Base-by-base conservation (phyloP, 2,888 invertebrate species). In the Conomelus anceps region DNA sequence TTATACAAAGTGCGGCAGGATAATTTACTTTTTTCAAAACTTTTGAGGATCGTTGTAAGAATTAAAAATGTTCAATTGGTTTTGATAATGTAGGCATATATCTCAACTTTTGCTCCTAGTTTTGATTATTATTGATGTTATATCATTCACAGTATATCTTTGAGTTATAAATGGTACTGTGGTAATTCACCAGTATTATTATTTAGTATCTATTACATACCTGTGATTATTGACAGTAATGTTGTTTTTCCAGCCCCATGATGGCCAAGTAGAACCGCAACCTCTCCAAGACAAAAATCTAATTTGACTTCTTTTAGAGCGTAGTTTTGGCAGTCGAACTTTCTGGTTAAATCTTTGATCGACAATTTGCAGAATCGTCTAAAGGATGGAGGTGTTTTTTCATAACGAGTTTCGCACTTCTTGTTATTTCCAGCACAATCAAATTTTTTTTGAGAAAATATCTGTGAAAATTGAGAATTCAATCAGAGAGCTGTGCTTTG, bases 191-290 rank as follows among this genome's bases (percentile, higher is more conserved):
- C n/a, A n/a, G n/a, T n/a, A n/a, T n/a, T n/a, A n/a, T n/a, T n/a
- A n/a, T 96, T 95, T 22, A 96, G 96, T 0, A 96, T 96, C 7
- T 94, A n/a, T n/a, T n/a, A n/a, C 94, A 93, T 93, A 94, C 95
- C 95, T 89, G 95, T 96, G 0, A 97, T 94, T 92, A 97, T 96
- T 22, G 95, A 95, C 94, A 96, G 96, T 22, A 96, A 95, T 0
- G 97, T 97, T n/a, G 96, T 96, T 93, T 98, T 98, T 34, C 97
- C 97, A 3, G 97, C 98, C 11, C 98, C 98, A 93, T 98, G 98
- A 93, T 97, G 97, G 0, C 98, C 98, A 22, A 98, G 94, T 22
- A 98, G 94, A 0, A 97, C 97, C 0, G 98, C 98, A 85, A 98
- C 97, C 93, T 98, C 96, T 0, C 97, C 97, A 92, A 96, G 95